These are phyloP conservation scores for Drosophila anomelani DNA, from an alignment of 2,888 invertebrate species.

Conservation along the genomic window DNA sequence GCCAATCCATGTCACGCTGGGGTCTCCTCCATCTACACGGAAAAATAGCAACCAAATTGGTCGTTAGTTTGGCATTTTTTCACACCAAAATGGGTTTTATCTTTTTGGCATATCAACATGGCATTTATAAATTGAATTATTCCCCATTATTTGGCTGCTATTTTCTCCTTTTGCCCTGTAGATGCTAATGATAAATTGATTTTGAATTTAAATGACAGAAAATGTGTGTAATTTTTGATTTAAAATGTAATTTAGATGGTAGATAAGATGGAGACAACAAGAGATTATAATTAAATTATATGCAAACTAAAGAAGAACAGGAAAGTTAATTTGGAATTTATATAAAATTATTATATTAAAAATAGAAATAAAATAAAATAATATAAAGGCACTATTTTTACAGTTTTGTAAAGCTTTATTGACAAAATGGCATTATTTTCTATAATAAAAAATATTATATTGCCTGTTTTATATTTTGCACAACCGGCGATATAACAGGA, in stretches of 20 bases:
- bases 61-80: constrained; percentile 23
- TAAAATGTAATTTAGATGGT: background rate
- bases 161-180: background rate
- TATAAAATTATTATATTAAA: background rate
- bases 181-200: background rate
- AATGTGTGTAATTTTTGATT: background rate
- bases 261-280: background rate
- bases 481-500: background rate
- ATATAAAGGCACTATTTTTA: background rate
- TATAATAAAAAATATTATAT: background rate
- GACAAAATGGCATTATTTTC: background rate
- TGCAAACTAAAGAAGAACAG: background rate
- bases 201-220: background rate
- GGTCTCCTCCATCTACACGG: constrained; percentile 40
- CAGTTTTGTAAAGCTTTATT: background rate
- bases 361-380: background rate
- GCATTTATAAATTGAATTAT: constrained; percentile 3
- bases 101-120: constrained; percentile 11
- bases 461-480: background rate
- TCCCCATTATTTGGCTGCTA: background rate
- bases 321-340: background rate
- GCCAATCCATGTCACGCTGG: constrained; percentile 75
- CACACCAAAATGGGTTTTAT: constrained; percentile 14
- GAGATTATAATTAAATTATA: background rate
- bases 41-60: constrained; percentile 20